Evolutionary conservation across 2,797 vertebrate genomes (phyloP), one percentile per base, ranked within the genome.

Genomic region (Arnoldichthys spilopterus): DNA sequence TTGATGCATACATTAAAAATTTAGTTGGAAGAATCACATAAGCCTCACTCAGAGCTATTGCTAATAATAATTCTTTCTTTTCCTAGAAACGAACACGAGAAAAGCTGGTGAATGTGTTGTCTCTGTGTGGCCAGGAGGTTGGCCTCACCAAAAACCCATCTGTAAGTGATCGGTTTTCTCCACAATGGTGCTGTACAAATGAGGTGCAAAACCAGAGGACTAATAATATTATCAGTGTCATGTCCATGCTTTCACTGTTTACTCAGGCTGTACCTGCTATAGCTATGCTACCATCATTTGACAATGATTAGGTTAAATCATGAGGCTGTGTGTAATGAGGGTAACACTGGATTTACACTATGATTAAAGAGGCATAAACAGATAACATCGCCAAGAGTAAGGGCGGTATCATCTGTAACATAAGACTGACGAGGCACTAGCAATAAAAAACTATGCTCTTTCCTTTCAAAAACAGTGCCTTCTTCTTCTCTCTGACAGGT

Each of bases 71-170:
- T 67, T 3, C 8, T 81, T 63, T 68, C 18, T 9, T 84, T 81
- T 78, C 81, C 18, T 85, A 98, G 98, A 99, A 99, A 92, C 94
- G 97, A 87, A 99, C 97, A 59, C 95, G 98, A 87, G 98, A 99
- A 89, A 99, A 98, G 89, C 90, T 99, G 86, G 98, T 99, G 51
- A 98, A 97, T 0, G 98, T 99, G 72, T 95, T 99, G 80, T 96
- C 97, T 76, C 93, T 99, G 0, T 99, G 97, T 82, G 98, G 97
- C 86, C 97, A 99, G 91, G 97, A 99, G 92, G 97, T 99, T 69
- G 97, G 97, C 82, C 93, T 99, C 80, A 98, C 96, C 86, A 99
- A 99, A 93, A 99, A 99, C 79, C 98, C 98, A 70, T 99, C 98
- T 34, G 98, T 99, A 93, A 96, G 96, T 91, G 12, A 18, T 53